Base-by-base conservation (phyloP, 30 jellyfish, hydroid and myxozoan species). In the Aurelia aurita complex sp. Pacific region DNA sequence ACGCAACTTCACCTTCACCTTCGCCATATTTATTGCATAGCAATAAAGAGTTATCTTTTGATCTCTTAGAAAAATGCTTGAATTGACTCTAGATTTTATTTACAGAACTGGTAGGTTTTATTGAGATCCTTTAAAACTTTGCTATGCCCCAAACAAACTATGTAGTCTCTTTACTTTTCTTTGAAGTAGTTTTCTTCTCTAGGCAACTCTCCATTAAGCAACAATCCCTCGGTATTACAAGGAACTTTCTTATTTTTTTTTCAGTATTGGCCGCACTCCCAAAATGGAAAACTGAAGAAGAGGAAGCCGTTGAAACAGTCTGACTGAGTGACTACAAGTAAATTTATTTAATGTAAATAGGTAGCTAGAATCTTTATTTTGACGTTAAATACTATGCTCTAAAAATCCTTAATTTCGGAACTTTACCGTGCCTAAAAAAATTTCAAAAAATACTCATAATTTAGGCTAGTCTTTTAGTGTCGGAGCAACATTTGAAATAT, bases 221-320 rank as follows among this genome's bases (percentile, higher is more conserved):
- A 38, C 5, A 23, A 23, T 23, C 29, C 29, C 5, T 7, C 57
- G 0, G 57, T 9, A 46, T 46, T 9, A 6, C 57, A 46, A 46
- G 52, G 8, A 7, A 46, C 8, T 0, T 46, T 7, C 8, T 46
- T 9, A 0, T 6, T 7, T 7, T 14, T 9, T 3, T 46, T 76
- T 76, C 29, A 76, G 86, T 76, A 13, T 35, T 76, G 67, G 86
- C 86, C n/a, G 86, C 86, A 7, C 55, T 76, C 4, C 86, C 86
- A 1, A 76, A 76, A 62, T 76, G 86, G 86, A 76, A 57, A 14
- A 76, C 86, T 3, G 62, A 76, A 57, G 86, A 76, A n/a, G 86
- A 76, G 32, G 86, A 76, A 36, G 86, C 86, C 29, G 86, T 57
- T 3, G 70, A 76, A 19, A 43, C 62, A 70, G 80, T 70, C 4